Percentiles rank a stretch among this genome's conserved stretches.
Evolutionary conservation across 2,888 invertebrate genomes (phyloP).

Genomic region (Rhabditoides inermis): DNA sequence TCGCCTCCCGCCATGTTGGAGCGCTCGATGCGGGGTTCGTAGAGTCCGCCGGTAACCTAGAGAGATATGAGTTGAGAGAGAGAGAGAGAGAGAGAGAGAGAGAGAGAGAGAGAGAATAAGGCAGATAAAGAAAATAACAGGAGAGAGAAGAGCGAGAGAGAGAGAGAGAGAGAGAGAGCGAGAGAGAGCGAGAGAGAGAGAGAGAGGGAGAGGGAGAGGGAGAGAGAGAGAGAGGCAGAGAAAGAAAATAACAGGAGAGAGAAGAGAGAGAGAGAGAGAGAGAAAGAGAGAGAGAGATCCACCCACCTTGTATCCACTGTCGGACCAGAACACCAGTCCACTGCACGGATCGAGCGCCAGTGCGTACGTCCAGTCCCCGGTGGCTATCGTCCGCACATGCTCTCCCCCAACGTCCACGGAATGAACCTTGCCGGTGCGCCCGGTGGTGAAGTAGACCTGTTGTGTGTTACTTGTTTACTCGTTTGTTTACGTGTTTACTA

Average conservation of each 20-base stretch:
- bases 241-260: background rate
- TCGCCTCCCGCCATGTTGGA: conserved; percentile 93
- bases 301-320: conserved; percentile 55
- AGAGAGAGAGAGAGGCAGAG: background rate
- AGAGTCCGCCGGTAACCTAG: conserved; percentile 19
- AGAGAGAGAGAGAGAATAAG: conserved; percentile 10
- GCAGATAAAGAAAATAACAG: background rate
- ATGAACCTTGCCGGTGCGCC: conserved; percentile 66
- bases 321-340: conserved; percentile 83
- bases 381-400: conserved; percentile 62
- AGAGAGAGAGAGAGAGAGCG: background rate
- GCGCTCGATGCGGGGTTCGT: conserved; percentile 68
- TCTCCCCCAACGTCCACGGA: conserved; percentile 26
- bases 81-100: background rate
- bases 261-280: background rate
- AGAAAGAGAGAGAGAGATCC: conserved; percentile 22
- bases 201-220: background rate
- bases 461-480: background rate
- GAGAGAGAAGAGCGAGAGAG: background rate
- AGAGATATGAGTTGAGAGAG: background rate
- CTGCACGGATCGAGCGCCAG: conserved; percentile 93
- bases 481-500: too few relatives aligned
- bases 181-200: conserved; percentile 11
- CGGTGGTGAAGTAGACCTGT: conserved; percentile 86
- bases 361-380: conserved; percentile 84